Base-by-base conservation (phyloP, 2,113 vertebrate species). In the Nymphicus hollandicus region DNA sequence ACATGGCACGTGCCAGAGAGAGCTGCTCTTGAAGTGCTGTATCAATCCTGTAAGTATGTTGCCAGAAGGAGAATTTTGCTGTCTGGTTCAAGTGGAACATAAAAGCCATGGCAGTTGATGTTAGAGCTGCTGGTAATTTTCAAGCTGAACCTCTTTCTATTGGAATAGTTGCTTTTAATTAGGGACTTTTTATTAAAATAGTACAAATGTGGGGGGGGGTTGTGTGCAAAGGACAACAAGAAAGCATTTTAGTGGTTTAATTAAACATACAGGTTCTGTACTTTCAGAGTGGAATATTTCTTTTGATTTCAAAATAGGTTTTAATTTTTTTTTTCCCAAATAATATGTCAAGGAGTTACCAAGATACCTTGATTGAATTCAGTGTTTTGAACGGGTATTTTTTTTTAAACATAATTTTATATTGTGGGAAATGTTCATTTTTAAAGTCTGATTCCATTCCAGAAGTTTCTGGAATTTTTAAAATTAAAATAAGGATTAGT, bases 1-100 rank as follows among this genome's bases (percentile, higher is more conserved):
- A 70, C 22, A 6, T 6, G 35, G 39, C 27, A 11, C 0, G 1
- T 4, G 4, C 19, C 29, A 24, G 23, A 70, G 47, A 11, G 4
- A 44, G 46, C 52, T 81, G 52, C 13, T 1, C 43, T 24, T 49
- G 43, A 65, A 66, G 41, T 46, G 8, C 71, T 53, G 8, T 29
- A 10, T 61, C 44, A 52, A 4, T 25, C 41, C 49, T 27, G 22
- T 6, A 23, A 22, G 47, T 4, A 7, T 35, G 44, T 70, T 63
- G 20, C 31, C 65, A 43, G n/a, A 49, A 88, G 53, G 24, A 69
- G 71, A 22, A 29, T 58, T 55, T 44, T 61, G 11, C 46, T 37
- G 9, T 52, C n/a, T 81, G 20, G 10, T 41, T n/a, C 56, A 86
- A 37, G 53, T 29, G 60, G 46, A 78, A 28, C 17, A 10, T 27